phyloP scores from a whole-genome alignment of 2,888 invertebrate species.

The Cephus spinipes region DNA sequence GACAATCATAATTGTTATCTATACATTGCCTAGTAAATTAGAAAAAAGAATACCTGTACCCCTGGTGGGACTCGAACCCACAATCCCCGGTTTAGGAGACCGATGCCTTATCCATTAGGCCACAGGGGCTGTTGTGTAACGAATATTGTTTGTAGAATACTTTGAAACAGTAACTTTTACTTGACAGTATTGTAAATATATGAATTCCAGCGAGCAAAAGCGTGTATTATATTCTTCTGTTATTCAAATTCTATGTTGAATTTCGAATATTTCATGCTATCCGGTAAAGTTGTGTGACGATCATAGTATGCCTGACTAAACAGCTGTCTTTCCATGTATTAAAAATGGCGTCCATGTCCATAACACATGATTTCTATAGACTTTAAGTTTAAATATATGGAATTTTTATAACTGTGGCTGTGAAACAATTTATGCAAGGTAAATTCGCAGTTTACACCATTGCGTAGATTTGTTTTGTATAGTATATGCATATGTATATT shows the following conservation, averaged over 20 bases:
- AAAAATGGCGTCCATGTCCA: constrained; percentile 20
- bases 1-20: not conserved
- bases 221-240: not conserved
- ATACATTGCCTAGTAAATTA: not conserved
- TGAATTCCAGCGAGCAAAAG: not conserved
- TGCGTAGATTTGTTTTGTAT: not conserved
- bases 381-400: not conserved
- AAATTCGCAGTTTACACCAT: not conserved
- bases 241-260: not conserved
- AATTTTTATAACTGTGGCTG: not conserved
- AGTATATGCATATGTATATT: not conserved
- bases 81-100: constrained; percentile 88
- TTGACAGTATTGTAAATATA: not conserved
- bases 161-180: not conserved
- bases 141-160: not conserved
- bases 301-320: constrained; percentile 6
- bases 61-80: constrained; percentile 90
- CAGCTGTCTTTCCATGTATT: constrained; percentile 19
- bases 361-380: constrained; percentile 6
- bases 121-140: constrained; percentile 74
- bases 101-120: constrained; percentile 88
- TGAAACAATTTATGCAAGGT: not conserved
- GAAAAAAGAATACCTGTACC: constrained; percentile 68
- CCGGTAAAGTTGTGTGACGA: not conserved
- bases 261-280: not conserved